Evolutionary conservation across 1,140 invertebrate species (phyloP).

Genomic region (Oreohelix idahoensis): DNA sequence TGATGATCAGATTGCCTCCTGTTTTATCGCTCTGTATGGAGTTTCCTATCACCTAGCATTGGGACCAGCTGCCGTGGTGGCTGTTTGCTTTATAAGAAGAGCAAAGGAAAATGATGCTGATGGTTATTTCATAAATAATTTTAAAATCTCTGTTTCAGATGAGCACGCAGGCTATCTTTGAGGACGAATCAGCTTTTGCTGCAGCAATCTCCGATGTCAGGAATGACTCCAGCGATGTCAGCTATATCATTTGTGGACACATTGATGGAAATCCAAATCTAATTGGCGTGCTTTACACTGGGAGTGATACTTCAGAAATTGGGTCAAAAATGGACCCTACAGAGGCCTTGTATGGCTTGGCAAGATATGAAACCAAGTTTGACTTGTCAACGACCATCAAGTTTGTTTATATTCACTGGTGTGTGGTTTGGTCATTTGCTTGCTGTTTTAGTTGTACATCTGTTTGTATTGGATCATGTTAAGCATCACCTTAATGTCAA

Average conservation of each 20-base stretch:
- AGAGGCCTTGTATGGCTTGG: constrained; percentile 61
- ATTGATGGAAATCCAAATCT: constrained; percentile 58
- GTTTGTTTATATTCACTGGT: constrained; percentile 68
- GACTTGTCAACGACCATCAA: constrained; percentile 66
- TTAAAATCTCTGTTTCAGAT: constrained; percentile 34
- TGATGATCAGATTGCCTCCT: too few relatives aligned
- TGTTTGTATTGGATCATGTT: too few relatives aligned
- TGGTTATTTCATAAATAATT: too few relatives aligned
- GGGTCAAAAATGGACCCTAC: constrained; percentile 48
- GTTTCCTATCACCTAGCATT: too few relatives aligned
- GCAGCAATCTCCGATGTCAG: constrained; percentile 56
- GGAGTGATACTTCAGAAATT: constrained; percentile 49
- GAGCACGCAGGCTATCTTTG: constrained; percentile 55
- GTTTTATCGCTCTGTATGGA: too few relatives aligned
- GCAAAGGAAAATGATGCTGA: too few relatives aligned
- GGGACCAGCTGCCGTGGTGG: too few relatives aligned
- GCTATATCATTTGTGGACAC: constrained; percentile 60
- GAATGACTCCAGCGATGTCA: constrained; percentile 47
- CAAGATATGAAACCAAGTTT: constrained; percentile 57
- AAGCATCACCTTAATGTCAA: too few relatives aligned
- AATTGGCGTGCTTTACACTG: constrained; percentile 50
- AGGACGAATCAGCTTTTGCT: constrained; percentile 49
- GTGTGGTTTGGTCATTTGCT: too few relatives aligned
- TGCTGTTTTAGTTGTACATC: too few relatives aligned
- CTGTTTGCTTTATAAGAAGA: too few relatives aligned